Evolutionary conservation across 2,113 vertebrate genomes (phyloP), one percentile per base, ranked within the genome.

Genomic region (Vidua macroura): DNA sequence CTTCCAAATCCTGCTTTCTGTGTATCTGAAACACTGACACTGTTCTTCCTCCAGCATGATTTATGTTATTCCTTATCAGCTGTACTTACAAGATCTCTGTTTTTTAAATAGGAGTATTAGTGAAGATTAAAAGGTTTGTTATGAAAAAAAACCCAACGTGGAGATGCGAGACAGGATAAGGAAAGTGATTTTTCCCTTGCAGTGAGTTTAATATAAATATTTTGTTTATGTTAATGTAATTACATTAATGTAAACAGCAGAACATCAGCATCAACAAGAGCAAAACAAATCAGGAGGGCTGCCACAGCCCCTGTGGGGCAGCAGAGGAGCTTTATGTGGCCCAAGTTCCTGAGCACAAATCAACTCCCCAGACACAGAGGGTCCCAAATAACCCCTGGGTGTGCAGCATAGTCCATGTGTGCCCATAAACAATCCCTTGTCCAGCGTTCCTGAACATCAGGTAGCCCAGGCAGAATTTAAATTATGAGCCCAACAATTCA

Each of bases 161-260:
- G 41, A 75, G 18, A 73, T 25, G 62, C 0, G 0, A 92, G 63
- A 62, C 59, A 70, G 59, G 49, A 24, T 79, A 53, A 78, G 49
- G 53, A 84, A 82, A 72, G 39, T 2, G 3, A 87, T 87, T 87
- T 84, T 85, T 68, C 75, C 63, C 59, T 52, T 55, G 75, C 79
- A 83, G 15, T 37, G 46, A 77, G 31, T 90, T 83, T 55, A 77
- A 51, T 77, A 70, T 67, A 86, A 93, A 74, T 93, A 88, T 76
- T 93, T 95, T 96, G 90, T 88, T 93, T 92, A 95, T 94, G 90
- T 76, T 94, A 91, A 94, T 94, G 78, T 53, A 95, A 96, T 95
- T 96, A 93, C 9, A 12, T 41, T 76, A 58, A 86, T 10, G 48
- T 43, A 94, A 96, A 90, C 60, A 92, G 70, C 2, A 2, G 25